phyloP scores from a whole-genome alignment of 2,113 vertebrate species.

The Cercocebus atys region DNA sequence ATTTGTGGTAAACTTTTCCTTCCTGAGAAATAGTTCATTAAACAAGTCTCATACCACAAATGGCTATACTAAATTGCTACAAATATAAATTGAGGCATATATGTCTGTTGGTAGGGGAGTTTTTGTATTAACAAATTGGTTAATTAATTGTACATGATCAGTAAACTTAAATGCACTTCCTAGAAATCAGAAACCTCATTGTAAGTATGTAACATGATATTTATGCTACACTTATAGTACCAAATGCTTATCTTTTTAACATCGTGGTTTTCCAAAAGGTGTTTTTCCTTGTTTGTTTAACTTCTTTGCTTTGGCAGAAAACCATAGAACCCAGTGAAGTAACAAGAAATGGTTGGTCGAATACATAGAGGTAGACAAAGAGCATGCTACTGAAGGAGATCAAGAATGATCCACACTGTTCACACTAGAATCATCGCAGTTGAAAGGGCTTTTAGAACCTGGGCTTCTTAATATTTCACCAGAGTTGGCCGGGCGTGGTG shows the following conservation, averaged over 20 bases:
- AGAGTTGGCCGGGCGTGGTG: not conserved
- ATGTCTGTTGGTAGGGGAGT: not conserved
- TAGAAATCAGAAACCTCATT: not conserved
- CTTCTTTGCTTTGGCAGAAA: not conserved
- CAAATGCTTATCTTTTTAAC: not conserved
- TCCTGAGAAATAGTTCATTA: not conserved
- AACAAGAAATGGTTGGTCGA: not conserved
- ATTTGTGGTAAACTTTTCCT: constrained; percentile 52
- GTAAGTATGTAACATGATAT: not conserved
- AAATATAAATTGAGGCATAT: constrained; percentile 23
- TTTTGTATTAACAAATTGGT: not conserved
- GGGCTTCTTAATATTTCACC: not conserved
- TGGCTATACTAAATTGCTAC: not conserved
- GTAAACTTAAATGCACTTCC: not conserved
- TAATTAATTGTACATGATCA: not conserved
- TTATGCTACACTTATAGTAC: not conserved
- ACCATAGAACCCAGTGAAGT: not conserved
- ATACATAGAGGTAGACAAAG: not conserved
- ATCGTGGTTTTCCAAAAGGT: constrained; percentile 8
- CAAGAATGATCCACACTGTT: not conserved
- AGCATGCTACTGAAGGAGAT: accelerated
- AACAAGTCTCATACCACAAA: constrained; percentile 10
- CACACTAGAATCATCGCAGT: not conserved
- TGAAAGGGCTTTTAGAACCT: not conserved
- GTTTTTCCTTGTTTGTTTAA: not conserved